These are phyloP conservation scores for Oncorhynchus masou DNA, from an alignment of 2,113 vertebrate genomes.

Conservation along the genomic window DNA sequence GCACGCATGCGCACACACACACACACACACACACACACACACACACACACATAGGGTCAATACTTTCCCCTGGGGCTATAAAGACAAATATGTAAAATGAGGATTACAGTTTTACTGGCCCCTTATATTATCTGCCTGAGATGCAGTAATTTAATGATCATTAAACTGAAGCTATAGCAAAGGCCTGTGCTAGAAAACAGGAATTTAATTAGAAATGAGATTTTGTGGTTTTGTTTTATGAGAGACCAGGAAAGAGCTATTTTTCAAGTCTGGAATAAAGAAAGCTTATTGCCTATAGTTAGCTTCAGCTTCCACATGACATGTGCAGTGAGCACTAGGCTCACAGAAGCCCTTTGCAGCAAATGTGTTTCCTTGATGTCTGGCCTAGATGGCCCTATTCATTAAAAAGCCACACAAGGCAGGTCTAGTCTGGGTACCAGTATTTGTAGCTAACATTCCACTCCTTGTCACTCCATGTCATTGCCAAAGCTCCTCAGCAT, in stretches of 20 bases:
- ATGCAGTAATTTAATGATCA: constrained; percentile 66
- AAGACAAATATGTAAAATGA: constrained; percentile 53
- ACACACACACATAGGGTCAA: constrained; percentile 8
- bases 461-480: too few relatives aligned
- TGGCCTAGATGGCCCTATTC: constrained; percentile 65
- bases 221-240: constrained; percentile 73
- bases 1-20: background rate
- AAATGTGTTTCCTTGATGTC: constrained; percentile 65
- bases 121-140: constrained; percentile 45
- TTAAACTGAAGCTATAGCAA: constrained; percentile 58
- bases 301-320: background rate
- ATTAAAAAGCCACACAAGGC: constrained; percentile 61
- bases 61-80: constrained; percentile 32
- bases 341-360: constrained; percentile 56
- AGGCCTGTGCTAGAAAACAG: constrained; percentile 43
- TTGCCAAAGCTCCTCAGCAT: too few relatives aligned
- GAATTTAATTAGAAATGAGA: constrained; percentile 55
- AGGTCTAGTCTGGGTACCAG: constrained; percentile 9
- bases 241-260: constrained; percentile 51
- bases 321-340: constrained; percentile 12
- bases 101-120: constrained; percentile 27
- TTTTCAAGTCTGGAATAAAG: constrained; percentile 63
- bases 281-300: constrained; percentile 59
- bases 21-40: constrained; percentile 17
- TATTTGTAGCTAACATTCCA: too few relatives aligned